phyloP scores from a whole-genome alignment of 2,113 vertebrate species.

The Bujurquina vittata region DNA sequence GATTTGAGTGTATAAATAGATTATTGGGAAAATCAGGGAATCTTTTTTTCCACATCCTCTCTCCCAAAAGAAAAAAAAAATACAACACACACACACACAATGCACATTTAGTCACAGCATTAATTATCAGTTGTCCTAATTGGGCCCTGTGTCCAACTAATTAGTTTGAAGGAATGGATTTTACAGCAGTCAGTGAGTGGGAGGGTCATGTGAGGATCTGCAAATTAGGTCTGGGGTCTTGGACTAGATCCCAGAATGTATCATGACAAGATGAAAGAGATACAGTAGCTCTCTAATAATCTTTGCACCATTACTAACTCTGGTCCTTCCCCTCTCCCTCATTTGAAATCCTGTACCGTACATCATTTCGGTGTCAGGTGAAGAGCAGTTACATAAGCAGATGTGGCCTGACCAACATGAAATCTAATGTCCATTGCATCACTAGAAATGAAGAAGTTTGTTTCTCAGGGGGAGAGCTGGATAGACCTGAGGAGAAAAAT shows the following conservation, averaged over 20 bases:
- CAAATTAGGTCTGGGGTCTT: conserved; percentile 65
- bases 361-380: conserved; percentile 25
- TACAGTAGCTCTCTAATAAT: conserved; percentile 48
- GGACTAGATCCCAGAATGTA: conserved; percentile 23
- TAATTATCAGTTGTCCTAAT: conserved; percentile 66
- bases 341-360: conserved; percentile 20
- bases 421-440: conserved; percentile 4
- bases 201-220: conserved; percentile 61
- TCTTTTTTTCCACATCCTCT: background rate
- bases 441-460: conserved; percentile 4
- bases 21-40: background rate
- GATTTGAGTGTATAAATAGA: background rate
- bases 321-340: background rate
- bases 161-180: conserved; percentile 63
- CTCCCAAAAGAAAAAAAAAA: background rate
- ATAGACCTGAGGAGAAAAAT: background rate
- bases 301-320: conserved; percentile 34
- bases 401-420: conserved; percentile 3
- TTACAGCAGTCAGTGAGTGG: conserved; percentile 53
- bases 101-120: conserved; percentile 45
- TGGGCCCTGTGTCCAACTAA: conserved; percentile 66
- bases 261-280: conserved; percentile 61
- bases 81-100: background rate
- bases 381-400: conserved; percentile 22
- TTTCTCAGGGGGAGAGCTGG: background rate